phyloP scores from a whole-genome alignment of 2,888 invertebrate species.

The Nephrotoma flavescens region DNA sequence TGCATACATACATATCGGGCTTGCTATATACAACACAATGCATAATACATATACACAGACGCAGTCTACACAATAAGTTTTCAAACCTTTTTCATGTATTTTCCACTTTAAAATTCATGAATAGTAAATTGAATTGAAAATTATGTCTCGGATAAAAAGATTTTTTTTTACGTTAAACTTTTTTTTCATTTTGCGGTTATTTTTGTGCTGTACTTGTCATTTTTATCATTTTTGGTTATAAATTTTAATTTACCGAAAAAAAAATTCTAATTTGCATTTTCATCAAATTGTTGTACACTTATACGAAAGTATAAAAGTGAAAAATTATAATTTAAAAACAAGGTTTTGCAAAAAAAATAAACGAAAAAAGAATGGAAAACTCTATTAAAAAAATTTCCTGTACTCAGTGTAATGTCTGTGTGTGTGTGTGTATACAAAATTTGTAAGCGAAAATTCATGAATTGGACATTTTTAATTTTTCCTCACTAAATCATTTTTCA shows the following conservation, averaged over 20 bases:
- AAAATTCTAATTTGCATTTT: neutral
- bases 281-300: neutral
- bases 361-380: neutral
- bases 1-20: neutral
- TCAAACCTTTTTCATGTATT: neutral
- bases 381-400: neutral
- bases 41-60: neutral
- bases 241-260: neutral
- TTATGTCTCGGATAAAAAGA: neutral
- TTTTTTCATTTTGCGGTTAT: neutral
- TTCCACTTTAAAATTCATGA: neutral
- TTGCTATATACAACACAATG: neutral
- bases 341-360: neutral
- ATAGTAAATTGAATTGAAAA: neutral
- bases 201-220: neutral
- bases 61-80: neutral
- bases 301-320: neutral
- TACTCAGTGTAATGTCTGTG: neutral
- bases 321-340: neutral
- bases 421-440: neutral
- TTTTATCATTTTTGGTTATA: neutral
- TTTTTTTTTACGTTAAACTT: neutral
- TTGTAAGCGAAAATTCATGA: neutral
- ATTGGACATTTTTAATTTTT: neutral
- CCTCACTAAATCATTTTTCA: neutral